Conservation (phyloP, 1,140 invertebrate species). For the Acromyrmex echinatior region DNA sequence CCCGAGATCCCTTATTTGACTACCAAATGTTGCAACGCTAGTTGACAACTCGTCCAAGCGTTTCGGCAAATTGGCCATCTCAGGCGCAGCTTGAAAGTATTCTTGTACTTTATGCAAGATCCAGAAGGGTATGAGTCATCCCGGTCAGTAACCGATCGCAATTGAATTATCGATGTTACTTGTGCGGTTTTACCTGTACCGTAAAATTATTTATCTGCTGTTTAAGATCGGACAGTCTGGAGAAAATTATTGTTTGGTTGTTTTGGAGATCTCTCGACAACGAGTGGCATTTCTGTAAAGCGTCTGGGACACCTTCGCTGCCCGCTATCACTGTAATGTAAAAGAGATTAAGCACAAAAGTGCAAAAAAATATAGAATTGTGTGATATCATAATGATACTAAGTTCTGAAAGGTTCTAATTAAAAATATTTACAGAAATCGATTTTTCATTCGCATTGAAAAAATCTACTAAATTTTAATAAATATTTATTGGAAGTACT, state of each 20-base stretch:
- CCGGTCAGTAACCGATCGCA: not conserved
- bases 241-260: slow-evolving; percentile 88
- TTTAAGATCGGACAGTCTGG: slow-evolving; percentile 85
- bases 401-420: slow-evolving; percentile 56
- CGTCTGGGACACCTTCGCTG: slow-evolving; percentile 89
- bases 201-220: slow-evolving; percentile 86
- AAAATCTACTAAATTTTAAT: too few species aligned
- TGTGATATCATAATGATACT: not conserved
- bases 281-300: slow-evolving; percentile 89
- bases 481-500: too few species aligned
- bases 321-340: slow-evolving; percentile 88
- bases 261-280: slow-evolving; percentile 88
- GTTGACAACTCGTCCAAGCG: slow-evolving; percentile 86
- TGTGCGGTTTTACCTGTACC: slow-evolving; percentile 82
- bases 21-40: slow-evolving; percentile 88
- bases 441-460: not conserved
- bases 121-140: slow-evolving; percentile 2
- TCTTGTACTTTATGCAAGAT: slow-evolving; percentile 87
- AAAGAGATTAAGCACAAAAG: not conserved
- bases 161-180: slow-evolving; percentile 21
- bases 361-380: not conserved
- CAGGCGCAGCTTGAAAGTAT: slow-evolving; percentile 87
- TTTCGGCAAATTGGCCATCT: slow-evolving; percentile 87
- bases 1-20: slow-evolving; percentile 86
- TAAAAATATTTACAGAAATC: slow-evolving; percentile 7